A percentile compares a stretch with the other conserved stretches of the same genome.
Evolutionary conservation across 2,113 vertebrate genomes (phyloP).

Genomic region (Damaliscus lunatus): DNA sequence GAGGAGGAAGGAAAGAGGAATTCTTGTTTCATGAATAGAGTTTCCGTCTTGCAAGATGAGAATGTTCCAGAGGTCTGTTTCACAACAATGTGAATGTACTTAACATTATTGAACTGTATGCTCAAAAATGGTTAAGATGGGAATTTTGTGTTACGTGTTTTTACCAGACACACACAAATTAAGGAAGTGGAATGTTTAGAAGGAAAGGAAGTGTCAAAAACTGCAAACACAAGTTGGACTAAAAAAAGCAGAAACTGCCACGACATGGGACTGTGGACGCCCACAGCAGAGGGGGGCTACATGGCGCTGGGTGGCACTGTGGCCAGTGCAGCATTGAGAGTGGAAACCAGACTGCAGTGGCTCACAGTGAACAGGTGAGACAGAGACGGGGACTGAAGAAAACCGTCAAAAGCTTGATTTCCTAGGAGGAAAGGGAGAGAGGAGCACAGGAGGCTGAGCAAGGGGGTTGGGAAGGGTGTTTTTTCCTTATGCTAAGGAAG

Average conservation of each 20-base stretch:
- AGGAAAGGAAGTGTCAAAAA: neutral
- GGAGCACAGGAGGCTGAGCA: neutral
- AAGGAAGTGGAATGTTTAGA: neutral
- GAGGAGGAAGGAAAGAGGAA: neutral
- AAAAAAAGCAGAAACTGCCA: neutral
- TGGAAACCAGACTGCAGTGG: neutral
- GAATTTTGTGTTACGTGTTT: neutral
- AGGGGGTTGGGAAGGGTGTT: neutral
- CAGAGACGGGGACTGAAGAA: neutral
- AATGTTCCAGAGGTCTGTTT: neutral
- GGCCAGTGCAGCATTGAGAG: neutral
- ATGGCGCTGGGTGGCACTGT: neutral
- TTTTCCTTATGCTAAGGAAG: neutral
- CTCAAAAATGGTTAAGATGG: neutral
- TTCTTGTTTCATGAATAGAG: neutral
- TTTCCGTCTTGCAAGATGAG: neutral
- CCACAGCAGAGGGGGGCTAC: neutral
- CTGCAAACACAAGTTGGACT: neutral
- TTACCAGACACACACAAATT: neutral
- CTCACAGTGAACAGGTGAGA: neutral
- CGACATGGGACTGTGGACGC: neutral
- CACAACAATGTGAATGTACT: neutral
- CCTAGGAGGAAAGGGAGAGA: neutral
- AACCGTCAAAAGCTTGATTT: neutral
- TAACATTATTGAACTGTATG: neutral